phyloP scores from a whole-genome alignment of 2,888 invertebrate species.

The Ormyrus pomaceus region DNA sequence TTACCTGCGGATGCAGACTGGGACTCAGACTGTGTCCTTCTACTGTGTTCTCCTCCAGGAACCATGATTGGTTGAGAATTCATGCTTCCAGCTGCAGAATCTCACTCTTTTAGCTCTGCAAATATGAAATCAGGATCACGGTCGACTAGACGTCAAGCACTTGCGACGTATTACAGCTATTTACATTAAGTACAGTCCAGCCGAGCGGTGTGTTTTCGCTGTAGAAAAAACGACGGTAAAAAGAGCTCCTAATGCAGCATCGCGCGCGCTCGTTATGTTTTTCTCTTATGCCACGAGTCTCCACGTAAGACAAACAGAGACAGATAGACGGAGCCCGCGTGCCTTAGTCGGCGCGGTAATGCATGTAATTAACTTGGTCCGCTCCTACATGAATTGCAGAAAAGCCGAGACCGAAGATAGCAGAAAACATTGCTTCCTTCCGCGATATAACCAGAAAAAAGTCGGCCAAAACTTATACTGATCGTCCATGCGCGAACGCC shows the following conservation, averaged over 20 bases:
- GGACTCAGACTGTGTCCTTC: constrained; percentile 55
- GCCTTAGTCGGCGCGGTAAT: constrained; percentile 9
- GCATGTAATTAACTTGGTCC: constrained; percentile 36
- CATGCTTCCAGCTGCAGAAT: constrained; percentile 59
- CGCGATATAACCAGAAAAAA: no score
- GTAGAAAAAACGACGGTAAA: constrained; percentile 7
- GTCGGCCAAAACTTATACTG: no score
- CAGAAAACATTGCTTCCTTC: constrained; percentile 25
- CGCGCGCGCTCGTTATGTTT: neutral
- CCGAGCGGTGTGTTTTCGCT: neutral
- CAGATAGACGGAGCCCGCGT: neutral
- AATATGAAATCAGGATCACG: no score
- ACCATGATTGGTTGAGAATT: constrained; percentile 73
- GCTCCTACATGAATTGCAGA: constrained; percentile 40
- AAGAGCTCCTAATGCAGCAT: constrained; percentile 8
- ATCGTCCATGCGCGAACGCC: constrained; percentile 24
- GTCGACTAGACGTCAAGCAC: neutral
- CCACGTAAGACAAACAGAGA: neutral
- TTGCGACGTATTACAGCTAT: neutral
- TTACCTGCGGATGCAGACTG: constrained; percentile 40
- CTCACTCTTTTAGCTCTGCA: no score
- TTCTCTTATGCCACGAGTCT: constrained; percentile 3
- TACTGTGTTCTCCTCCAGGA: constrained; percentile 59
- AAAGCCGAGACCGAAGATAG: constrained; percentile 10
- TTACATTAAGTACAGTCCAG: neutral